phyloP scores from a whole-genome alignment of 2,888 invertebrate species.

The Ochlodes sylvanus region DNA sequence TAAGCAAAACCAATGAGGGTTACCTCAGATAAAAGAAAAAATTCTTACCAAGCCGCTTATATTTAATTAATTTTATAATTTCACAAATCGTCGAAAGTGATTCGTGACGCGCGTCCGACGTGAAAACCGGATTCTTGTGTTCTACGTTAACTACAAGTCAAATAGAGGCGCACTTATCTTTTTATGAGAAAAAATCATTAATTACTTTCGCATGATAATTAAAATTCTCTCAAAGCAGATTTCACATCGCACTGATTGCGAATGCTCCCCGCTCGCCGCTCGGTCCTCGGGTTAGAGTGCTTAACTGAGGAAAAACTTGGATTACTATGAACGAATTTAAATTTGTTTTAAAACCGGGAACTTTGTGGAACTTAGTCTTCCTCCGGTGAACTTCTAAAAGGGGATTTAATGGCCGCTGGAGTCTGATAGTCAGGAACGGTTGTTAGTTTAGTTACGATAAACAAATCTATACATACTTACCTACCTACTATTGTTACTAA shows the following conservation, averaged over 20 bases:
- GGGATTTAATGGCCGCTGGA: conserved; percentile 37
- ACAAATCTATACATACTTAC: conserved; percentile 3
- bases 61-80: conserved; percentile 33
- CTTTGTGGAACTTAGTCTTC: conserved; percentile 36
- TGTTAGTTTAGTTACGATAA: conserved; percentile 18
- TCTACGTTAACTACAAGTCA: conserved; percentile 23
- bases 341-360: conserved; percentile 37
- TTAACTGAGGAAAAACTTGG: conserved; percentile 38
- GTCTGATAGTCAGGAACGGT: conserved; percentile 36
- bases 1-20: no score
- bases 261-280: conserved; percentile 24
- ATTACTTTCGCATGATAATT: conserved; percentile 36
- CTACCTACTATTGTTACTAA: no score
- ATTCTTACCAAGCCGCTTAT: not conserved
- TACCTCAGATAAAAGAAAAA: no score
- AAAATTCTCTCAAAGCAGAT: conserved; percentile 36
- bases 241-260: conserved; percentile 35
- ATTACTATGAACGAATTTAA: conserved; percentile 39
- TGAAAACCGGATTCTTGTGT: conserved; percentile 38
- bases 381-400: conserved; percentile 37
- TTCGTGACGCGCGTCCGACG: not conserved
- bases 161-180: conserved; percentile 20
- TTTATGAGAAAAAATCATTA: conserved; percentile 19
- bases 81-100: conserved; percentile 40
- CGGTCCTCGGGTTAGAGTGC: conserved; percentile 32